phyloP scores from a whole-genome alignment of 2,888 invertebrate species.

The Drosophila maculinotata region DNA sequence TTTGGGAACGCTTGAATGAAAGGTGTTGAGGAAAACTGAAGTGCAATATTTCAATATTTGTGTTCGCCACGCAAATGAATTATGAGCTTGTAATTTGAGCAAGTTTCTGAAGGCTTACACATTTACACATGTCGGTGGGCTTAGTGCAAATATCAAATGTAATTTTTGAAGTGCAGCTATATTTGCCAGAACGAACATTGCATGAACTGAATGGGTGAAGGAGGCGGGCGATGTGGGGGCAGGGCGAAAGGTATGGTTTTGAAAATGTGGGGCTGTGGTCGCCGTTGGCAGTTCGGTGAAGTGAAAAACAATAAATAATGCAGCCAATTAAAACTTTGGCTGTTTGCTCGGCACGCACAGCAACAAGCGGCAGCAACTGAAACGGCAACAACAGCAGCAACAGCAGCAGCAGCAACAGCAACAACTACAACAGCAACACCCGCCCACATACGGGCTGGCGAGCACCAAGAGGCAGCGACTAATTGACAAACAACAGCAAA shows the following conservation, averaged over 20 bases:
- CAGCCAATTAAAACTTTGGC: constrained; percentile 79
- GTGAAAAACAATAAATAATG: constrained; percentile 81
- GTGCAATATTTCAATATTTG: too few relatives aligned
- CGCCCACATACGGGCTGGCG: constrained; percentile 32
- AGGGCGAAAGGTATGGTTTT: constrained; percentile 19
- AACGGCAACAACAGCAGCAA: constrained; percentile 22
- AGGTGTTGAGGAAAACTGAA: constrained; percentile 5
- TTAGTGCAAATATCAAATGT: constrained; percentile 66
- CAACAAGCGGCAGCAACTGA: constrained; percentile 31
- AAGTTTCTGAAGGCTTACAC: constrained; percentile 43
- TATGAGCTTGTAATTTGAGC: constrained; percentile 48
- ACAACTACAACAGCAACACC: constrained; percentile 28
- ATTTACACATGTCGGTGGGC: constrained; percentile 16
- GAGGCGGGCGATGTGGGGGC: too few relatives aligned
- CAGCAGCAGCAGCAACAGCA: constrained; percentile 28
- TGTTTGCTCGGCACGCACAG: constrained; percentile 67
- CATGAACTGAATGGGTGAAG: too few relatives aligned
- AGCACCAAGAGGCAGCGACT: constrained; percentile 54
- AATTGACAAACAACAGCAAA: constrained; percentile 79
- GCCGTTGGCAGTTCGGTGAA: constrained; percentile 67
- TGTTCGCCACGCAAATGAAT: constrained; percentile 10
- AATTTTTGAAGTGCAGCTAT: constrained; percentile 51
- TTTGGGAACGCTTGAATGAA: constrained; percentile 9
- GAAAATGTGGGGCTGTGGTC: constrained; percentile 48
- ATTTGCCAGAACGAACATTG: constrained; percentile 8